phyloP scores from a whole-genome alignment of 1,140 invertebrate species.

The Tenebrio molitor region DNA sequence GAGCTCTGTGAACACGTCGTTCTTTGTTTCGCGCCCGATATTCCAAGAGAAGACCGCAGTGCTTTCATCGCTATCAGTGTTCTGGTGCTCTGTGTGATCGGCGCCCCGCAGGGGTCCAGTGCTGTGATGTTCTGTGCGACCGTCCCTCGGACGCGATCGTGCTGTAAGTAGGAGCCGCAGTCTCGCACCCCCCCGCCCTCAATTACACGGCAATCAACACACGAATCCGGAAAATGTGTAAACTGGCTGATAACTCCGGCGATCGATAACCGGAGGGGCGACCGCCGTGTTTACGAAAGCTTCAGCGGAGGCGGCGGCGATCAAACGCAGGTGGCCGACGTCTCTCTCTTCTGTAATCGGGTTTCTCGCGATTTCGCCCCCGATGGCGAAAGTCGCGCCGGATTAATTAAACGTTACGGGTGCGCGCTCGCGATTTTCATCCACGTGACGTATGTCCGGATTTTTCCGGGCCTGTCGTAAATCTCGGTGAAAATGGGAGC shows the following conservation, averaged over 20 bases:
- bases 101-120: not conserved
- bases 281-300: too few relatives aligned
- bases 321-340: not conserved
- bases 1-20: constrained; percentile 39
- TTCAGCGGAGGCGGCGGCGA: too few relatives aligned
- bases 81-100: constrained; percentile 11
- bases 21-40: constrained; percentile 39
- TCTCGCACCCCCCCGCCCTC: too few relatives aligned
- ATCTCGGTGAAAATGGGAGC: not conserved
- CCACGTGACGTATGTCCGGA: not conserved
- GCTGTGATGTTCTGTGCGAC: constrained; percentile 12
- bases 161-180: too few relatives aligned
- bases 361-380: too few relatives aligned
- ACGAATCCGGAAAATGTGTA: too few relatives aligned
- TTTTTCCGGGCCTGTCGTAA: not conserved
- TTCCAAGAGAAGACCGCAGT: not conserved
- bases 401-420: constrained; percentile 10
- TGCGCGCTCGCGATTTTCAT: constrained; percentile 2
- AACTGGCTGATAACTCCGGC: not conserved
- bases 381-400: not conserved
- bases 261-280: constrained; percentile 2
- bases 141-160: not conserved
- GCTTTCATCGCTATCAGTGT: not conserved
- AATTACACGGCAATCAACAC: too few relatives aligned
- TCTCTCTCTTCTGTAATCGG: too few relatives aligned